Evolutionary conservation across 2,797 vertebrate species (phyloP), one percentile per base, ranked within the genome.

Genomic region (Acipenser transmontanus): DNA sequence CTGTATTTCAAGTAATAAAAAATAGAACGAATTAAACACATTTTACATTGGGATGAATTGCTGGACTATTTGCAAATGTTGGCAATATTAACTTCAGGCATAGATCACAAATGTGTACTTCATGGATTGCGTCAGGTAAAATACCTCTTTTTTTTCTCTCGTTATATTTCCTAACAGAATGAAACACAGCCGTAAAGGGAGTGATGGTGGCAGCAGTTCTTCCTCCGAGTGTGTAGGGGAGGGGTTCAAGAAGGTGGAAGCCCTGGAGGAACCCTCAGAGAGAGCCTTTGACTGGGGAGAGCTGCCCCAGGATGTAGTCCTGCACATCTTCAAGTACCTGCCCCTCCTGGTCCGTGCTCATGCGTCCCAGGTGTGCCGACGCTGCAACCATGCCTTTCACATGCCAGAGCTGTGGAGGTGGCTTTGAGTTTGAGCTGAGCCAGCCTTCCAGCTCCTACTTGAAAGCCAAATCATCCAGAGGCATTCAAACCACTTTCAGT

Each of bases 391-490:
- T 59, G 96, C 93, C 47, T 99, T 98, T 79, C 96, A 99, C 65
- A 97, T 98, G 96, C 97, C 96, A 0, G 97, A 98, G 80, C 88
- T 99, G 61, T 99, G 97, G 97, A 87, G 96, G 49, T 96, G n/a
- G 94, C 81, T 99, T 99, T 69, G 97, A 99, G 78, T 99, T 99
- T 81, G 96, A 99, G 81, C 88, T 99, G 49, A 96, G 96, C 79
- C 96, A 98, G 64, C 95, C 96, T 4, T 94, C 95, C 49, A 98
- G 95, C 7, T 99, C 97, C 4, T 98, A 98, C 75, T 79, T 99
- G 77, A 97, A 95, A 78, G 95, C 97, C 70, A 99, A 80, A 98
- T 98, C 76, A 98, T 99, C 73, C 97, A 96, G 81, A 93, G 89
- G 73, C 97, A 99, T 88, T 95, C 96, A 74, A 95, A 96, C 75